Base-by-base conservation (phyloP, 1,140 invertebrate species). In the Tyrophagus putrescentiae region DNA sequence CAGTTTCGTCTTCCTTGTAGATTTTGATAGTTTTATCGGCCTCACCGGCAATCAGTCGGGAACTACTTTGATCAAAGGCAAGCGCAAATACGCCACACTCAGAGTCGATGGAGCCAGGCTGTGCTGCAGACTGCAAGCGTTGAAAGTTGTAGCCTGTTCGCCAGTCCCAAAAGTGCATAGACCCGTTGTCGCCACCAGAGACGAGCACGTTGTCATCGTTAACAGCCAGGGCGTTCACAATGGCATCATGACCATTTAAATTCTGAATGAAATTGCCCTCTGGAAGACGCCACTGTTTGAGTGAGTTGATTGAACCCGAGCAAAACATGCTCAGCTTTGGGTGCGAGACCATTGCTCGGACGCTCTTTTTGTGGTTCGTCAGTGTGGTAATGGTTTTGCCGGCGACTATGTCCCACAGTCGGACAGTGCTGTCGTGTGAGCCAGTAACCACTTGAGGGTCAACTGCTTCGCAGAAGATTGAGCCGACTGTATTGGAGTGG, bases 21-120 rank as follows among this genome's bases (percentile, higher is more conserved):
- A 99, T 85, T 80, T 99, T 99, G 62, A 99, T 93, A 0, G 93
- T 98, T 76, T 99, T 99, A 72, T 99, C 96, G 5, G 94, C 93
- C 75, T 99, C 96, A 4, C 87, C 87, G 1, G 94, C 96, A 57
- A 98, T 87, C 44, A 99, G 79, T 57, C 96, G 77, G 13, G 83
- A 84, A 36, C 92, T 91, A 60, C 88, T 92, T 60, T 88, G 83
- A 72, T 99, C 95, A 75, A 90, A 99, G 3, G 80, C 83, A 78
- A 95, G 84, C 50, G 91, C 83, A 75, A 96, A 98, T 63, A 99
- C 89, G 48, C 94, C 95, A 31, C 90, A 86, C 76, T 99, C 94
- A 53, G 88, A 95, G 71, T 98, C 95, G 82, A 99, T 97, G 2
- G 93, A 98, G n/a, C 94, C 96, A 1, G 95, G 93, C 72, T 99